Evolutionary conservation across 2,888 invertebrate genomes (phyloP).

Genomic region (Aphidoletes aphidimyza): DNA sequence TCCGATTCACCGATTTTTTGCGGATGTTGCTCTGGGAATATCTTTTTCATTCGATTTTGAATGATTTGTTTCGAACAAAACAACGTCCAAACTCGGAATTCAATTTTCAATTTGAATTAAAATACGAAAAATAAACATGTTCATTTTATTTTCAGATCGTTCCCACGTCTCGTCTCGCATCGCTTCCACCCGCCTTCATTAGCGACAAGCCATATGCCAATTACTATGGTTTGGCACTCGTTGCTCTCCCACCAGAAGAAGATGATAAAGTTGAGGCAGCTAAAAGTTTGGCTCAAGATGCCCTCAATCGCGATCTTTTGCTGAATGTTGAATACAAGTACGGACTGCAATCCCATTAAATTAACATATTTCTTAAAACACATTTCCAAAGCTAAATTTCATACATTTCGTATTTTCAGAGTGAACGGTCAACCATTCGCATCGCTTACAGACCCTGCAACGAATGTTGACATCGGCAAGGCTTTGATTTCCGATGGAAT

Average conservation of each 20-base stretch:
- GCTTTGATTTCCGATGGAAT: constrained; percentile 87
- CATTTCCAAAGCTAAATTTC: not conserved
- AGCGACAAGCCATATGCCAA: constrained; percentile 82
- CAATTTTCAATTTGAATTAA: no score
- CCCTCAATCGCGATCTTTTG: constrained; percentile 79
- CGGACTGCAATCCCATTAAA: constrained; percentile 37
- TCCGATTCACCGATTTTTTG: not conserved
- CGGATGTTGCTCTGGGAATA: constrained; percentile 51
- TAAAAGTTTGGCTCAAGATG: constrained; percentile 72
- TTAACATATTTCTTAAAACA: not conserved
- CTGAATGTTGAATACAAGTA: constrained; percentile 84
- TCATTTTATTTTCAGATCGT: constrained; percentile 56
- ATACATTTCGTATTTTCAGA: constrained; percentile 36
- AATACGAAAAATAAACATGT: not conserved
- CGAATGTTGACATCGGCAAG: constrained; percentile 71
- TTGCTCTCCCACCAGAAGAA: constrained; percentile 85
- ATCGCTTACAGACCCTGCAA: constrained; percentile 64
- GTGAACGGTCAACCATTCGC: constrained; percentile 61
- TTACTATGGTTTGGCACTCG: constrained; percentile 88
- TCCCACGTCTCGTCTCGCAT: constrained; percentile 77
- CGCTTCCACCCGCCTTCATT: constrained; percentile 81
- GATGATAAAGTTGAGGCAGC: constrained; percentile 84
- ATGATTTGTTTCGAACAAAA: not conserved
- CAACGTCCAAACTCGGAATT: not conserved
- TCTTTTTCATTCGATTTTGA: not conserved